Conservation (phyloP, 2,113 vertebrate species). For the Steatornis caripensis region DNA sequence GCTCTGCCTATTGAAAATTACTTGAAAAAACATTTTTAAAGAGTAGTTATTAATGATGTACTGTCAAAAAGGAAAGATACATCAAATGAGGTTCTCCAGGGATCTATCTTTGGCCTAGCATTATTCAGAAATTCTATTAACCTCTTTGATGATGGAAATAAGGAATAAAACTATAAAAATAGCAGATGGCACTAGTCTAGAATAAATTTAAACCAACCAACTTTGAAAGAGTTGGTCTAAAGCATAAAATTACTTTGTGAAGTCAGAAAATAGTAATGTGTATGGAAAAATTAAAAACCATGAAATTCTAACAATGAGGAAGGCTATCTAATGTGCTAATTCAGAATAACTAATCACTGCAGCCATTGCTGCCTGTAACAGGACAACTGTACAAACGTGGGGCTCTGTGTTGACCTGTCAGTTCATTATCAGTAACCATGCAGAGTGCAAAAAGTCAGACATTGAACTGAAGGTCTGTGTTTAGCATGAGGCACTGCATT, state of each 20-base stretch:
- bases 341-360: not conserved
- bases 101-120: not conserved
- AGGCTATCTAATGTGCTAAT: not conserved
- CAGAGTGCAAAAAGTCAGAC: not conserved
- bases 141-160: not conserved
- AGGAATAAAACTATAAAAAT: not conserved
- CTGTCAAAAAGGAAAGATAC: not conserved
- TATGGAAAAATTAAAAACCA: not conserved
- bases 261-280: not conserved
- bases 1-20: not conserved
- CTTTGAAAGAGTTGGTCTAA: not conserved
- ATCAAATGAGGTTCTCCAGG: not conserved
- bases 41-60: not conserved
- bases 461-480: not conserved
- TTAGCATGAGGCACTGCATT: not conserved
- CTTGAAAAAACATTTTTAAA: constrained; percentile 29
- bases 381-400: rapidly evolving
- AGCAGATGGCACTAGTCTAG: not conserved
- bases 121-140: constrained; percentile 47
- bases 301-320: not conserved
- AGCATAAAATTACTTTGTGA: not conserved
- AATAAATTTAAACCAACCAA: not conserved
- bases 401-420: not conserved
- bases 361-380: not conserved
- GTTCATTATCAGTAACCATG: not conserved